Evolutionary conservation across 2,113 vertebrate genomes (phyloP).

Genomic region (Cryptoleucopteryx plumbea): DNA sequence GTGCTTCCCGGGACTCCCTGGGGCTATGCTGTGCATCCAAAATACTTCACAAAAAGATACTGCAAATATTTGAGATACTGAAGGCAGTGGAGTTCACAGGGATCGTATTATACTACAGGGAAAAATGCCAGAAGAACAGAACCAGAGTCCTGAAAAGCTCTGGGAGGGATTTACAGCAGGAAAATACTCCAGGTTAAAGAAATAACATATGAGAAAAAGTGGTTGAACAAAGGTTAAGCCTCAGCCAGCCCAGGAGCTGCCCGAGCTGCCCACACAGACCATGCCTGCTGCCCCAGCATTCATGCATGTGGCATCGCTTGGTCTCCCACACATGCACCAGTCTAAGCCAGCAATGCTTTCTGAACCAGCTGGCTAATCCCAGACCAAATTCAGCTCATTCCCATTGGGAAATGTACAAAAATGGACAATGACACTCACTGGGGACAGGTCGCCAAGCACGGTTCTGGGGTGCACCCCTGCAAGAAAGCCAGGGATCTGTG

Average conservation of each 20-base stretch:
- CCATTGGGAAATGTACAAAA: neutral
- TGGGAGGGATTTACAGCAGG: neutral
- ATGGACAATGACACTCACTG: neutral
- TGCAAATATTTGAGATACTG: conserved; percentile 40
- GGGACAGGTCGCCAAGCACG: neutral
- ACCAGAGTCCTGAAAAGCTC: neutral
- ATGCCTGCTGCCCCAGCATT: neutral
- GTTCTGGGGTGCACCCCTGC: neutral
- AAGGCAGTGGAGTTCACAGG: conserved; percentile 12
- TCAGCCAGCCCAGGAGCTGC: neutral
- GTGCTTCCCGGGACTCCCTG: conserved; percentile 28
- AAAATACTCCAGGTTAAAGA: neutral
- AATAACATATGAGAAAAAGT: neutral
- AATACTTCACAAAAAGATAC: conserved; percentile 35
- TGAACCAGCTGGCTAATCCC: neutral
- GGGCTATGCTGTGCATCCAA: neutral
- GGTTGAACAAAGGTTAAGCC: neutral
- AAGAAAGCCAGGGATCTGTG: neutral
- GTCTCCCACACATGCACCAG: neutral
- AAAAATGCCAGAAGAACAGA: neutral
- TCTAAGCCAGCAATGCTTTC: neutral
- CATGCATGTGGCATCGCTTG: fast-evolving
- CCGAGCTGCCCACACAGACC: neutral
- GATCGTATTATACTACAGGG: neutral
- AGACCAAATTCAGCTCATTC: neutral